Percentiles rank a stretch among this genome's conserved stretches.
Evolutionary conservation across 2,113 vertebrate species (phyloP).

Genomic region (Cololabis saira): DNA sequence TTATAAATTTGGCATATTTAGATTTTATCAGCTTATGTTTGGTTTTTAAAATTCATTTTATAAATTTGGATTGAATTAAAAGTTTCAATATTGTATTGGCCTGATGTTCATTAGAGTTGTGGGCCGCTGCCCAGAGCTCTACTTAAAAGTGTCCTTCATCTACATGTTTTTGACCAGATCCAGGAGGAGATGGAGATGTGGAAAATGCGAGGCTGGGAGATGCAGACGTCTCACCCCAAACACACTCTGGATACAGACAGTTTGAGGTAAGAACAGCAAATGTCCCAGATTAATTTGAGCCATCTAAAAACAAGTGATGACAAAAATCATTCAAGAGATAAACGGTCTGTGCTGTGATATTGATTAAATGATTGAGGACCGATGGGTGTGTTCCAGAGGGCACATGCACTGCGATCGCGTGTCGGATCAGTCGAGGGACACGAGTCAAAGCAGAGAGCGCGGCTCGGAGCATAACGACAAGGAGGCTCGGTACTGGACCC

Average conservation of each 20-base stretch:
- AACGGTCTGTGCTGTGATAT: too few species aligned
- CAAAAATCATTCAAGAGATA: too few species aligned
- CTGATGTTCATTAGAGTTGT: too few species aligned
- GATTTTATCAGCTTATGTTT: too few species aligned
- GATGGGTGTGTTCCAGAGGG: conserved; percentile 73
- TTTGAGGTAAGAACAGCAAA: conserved; percentile 47
- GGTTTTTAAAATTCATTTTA: too few species aligned
- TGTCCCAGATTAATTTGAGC: conserved; percentile 27
- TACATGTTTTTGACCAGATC: conserved; percentile 81
- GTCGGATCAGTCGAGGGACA: conserved; percentile 78
- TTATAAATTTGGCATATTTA: too few species aligned
- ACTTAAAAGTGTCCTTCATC: background rate
- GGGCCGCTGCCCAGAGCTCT: too few species aligned
- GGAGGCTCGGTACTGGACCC: conserved; percentile 90
- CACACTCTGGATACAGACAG: conserved; percentile 62
- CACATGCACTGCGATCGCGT: conserved; percentile 93
- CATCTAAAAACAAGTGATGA: conserved; percentile 3
- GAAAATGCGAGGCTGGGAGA: conserved; percentile 93
- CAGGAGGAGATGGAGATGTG: conserved; percentile 98
- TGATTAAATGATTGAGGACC: background rate
- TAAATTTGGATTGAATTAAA: too few species aligned
- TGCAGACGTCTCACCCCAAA: conserved; percentile 81
- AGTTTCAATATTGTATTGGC: too few species aligned
- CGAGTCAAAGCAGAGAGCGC: conserved; percentile 72
- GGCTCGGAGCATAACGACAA: conserved; percentile 84